phyloP scores from a whole-genome alignment of 2,113 vertebrate genomes.

The Hiodon tergisus region DNA sequence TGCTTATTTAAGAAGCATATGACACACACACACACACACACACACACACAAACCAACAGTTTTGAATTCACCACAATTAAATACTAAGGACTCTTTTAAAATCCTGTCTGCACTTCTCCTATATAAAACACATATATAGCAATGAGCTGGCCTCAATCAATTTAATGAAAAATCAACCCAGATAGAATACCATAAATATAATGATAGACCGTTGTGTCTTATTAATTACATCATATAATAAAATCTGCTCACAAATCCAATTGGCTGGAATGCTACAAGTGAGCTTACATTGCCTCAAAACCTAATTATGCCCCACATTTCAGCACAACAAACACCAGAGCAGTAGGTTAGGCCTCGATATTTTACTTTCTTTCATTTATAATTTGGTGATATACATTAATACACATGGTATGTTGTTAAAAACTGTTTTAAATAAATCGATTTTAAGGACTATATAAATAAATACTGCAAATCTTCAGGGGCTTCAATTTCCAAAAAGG shows the following conservation, averaged over 20 bases:
- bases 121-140: slow-evolving; percentile 3
- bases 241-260: slow-evolving; percentile 8
- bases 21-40: too few species aligned
- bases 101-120: slow-evolving; percentile 1
- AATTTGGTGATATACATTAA: background rate
- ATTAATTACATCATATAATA: slow-evolving; percentile 17
- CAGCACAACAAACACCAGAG: slow-evolving; percentile 6
- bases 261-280: background rate
- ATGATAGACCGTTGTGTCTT: slow-evolving; percentile 3
- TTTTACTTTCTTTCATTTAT: background rate
- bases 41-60: too few species aligned
- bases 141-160: background rate
- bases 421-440: too few species aligned
- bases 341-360: background rate
- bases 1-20: too few species aligned
- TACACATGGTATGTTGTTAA: background rate
- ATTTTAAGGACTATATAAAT: background rate
- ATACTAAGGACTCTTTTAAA: background rate
- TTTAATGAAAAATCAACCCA: background rate
- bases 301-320: slow-evolving; percentile 19
- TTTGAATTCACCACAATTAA: too few species aligned
- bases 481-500: slow-evolving; percentile 15
- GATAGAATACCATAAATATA: slow-evolving; percentile 9
- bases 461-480: slow-evolving; percentile 21
- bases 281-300: slow-evolving; percentile 6